Evolutionary conservation across 2,888 invertebrate species (phyloP).

Genomic region (Aplocera efformata): DNA sequence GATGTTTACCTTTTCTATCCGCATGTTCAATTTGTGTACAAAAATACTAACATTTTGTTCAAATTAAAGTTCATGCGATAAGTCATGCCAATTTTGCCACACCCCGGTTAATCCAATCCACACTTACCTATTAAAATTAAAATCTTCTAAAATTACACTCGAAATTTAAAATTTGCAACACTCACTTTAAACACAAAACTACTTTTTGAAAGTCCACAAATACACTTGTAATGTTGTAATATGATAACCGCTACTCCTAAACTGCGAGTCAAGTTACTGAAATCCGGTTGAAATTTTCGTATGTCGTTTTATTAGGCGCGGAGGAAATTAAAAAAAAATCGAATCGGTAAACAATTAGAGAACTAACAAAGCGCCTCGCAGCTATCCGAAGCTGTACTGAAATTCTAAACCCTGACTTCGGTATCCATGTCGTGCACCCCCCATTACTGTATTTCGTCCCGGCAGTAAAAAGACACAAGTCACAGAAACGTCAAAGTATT

Average conservation of each 20-base stretch:
- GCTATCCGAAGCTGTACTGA: slow-evolving; percentile 80
- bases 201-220: slow-evolving; percentile 35
- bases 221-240: slow-evolving; percentile 41
- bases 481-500: background rate
- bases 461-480: slow-evolving; percentile 39
- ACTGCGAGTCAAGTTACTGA: slow-evolving; percentile 37
- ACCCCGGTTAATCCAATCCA: slow-evolving; percentile 53
- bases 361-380: slow-evolving; percentile 76
- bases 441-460: slow-evolving; percentile 75
- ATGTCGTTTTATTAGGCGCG: slow-evolving; percentile 43
- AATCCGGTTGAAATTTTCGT: slow-evolving; percentile 43
- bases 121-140: slow-evolving; percentile 67
- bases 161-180: slow-evolving; percentile 32
- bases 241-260: slow-evolving; percentile 38
- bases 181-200: slow-evolving; percentile 33
- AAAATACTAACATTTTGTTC: slow-evolving; percentile 14
- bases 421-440: slow-evolving; percentile 79
- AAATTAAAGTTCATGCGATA: slow-evolving; percentile 61
- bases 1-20: slow-evolving; percentile 24
- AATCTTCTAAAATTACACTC: slow-evolving; percentile 34
- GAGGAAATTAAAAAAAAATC: slow-evolving; percentile 60
- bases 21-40: slow-evolving; percentile 19
- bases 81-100: slow-evolving; percentile 68
- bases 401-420: slow-evolving; percentile 79
- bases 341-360: slow-evolving; percentile 71